Evolutionary conservation across 2,113 vertebrate genomes (phyloP).

Genomic region (Pollimyrus isidori): DNA sequence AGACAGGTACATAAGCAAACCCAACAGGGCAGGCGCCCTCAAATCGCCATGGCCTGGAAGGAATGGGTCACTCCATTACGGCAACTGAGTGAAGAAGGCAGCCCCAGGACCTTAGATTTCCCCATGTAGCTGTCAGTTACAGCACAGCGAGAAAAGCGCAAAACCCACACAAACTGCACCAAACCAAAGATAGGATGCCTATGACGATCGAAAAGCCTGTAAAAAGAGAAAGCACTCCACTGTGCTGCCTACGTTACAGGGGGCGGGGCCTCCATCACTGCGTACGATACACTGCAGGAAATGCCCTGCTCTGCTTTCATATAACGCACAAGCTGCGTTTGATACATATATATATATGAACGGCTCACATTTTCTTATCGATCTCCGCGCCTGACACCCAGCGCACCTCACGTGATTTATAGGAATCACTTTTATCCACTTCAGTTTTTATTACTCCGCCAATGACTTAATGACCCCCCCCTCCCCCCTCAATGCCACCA

Average conservation of each 20-base stretch:
- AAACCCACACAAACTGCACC: not conserved
- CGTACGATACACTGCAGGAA: not conserved
- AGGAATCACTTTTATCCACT: slow-evolving; percentile 73
- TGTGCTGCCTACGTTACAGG: not conserved
- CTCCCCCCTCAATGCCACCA: not conserved
- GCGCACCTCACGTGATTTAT: slow-evolving; percentile 63
- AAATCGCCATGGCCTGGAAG: not conserved
- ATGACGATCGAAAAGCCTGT: not conserved
- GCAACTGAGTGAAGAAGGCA: not conserved
- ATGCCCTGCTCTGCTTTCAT: slow-evolving; percentile 6
- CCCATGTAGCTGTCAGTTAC: not conserved
- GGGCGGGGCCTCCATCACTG: not conserved
- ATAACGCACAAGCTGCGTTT: not conserved
- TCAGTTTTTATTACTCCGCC: slow-evolving; percentile 82
- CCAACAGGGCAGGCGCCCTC: not conserved
- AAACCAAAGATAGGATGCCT: not conserved
- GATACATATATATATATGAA: not conserved
- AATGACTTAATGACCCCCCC: slow-evolving; percentile 55
- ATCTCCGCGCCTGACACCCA: slow-evolving; percentile 48
- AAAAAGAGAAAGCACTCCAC: not conserved
- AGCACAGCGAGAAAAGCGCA: not conserved
- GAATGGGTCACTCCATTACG: not conserved
- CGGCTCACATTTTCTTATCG: slow-evolving; percentile 52
- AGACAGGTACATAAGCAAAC: not conserved
- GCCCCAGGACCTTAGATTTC: not conserved